These are phyloP conservation scores for Danaus plexippus DNA, from an alignment of 1,140 invertebrate species.

Conservation along the genomic window DNA sequence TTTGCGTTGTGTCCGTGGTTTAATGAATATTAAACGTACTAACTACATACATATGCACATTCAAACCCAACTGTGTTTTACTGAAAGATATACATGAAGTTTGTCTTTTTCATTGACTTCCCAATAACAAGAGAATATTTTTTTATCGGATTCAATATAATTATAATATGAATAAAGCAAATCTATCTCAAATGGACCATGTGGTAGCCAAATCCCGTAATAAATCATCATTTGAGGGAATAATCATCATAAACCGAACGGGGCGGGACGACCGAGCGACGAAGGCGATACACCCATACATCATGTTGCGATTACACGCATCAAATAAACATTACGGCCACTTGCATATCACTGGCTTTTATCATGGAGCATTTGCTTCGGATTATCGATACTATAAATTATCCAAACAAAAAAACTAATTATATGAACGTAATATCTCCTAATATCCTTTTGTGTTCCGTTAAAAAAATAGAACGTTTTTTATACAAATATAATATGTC, in stretches of 20 bases:
- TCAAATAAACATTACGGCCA: conserved; percentile 62
- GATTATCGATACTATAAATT: conserved; percentile 10
- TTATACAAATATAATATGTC: too few species aligned
- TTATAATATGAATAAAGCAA: conserved; percentile 58
- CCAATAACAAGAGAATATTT: too few species aligned
- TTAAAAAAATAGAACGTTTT: too few species aligned
- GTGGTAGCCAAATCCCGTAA: conserved; percentile 59
- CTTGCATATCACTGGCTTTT: conserved; percentile 27
- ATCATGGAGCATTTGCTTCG: conserved; percentile 13
- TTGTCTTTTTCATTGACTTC: too few species aligned
- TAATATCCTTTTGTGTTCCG: too few species aligned
- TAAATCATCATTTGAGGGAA: conserved; percentile 68
- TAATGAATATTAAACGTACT: too few species aligned
- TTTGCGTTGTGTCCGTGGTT: too few species aligned
- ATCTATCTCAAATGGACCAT: conserved; percentile 54
- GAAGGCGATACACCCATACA: conserved; percentile 47
- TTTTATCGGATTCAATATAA: conserved; percentile 18
- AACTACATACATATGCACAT: neutral
- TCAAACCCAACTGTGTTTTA: conserved; percentile 17
- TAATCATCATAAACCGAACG: conserved; percentile 63
- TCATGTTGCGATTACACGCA: conserved; percentile 64
- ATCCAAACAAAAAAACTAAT: neutral
- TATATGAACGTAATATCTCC: too few species aligned
- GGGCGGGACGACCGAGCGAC: conserved; percentile 25
- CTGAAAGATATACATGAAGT: neutral